Base-by-base conservation (phyloP, 1,140 invertebrate genomes). In the Ptiloglossa arizonensis region DNA sequence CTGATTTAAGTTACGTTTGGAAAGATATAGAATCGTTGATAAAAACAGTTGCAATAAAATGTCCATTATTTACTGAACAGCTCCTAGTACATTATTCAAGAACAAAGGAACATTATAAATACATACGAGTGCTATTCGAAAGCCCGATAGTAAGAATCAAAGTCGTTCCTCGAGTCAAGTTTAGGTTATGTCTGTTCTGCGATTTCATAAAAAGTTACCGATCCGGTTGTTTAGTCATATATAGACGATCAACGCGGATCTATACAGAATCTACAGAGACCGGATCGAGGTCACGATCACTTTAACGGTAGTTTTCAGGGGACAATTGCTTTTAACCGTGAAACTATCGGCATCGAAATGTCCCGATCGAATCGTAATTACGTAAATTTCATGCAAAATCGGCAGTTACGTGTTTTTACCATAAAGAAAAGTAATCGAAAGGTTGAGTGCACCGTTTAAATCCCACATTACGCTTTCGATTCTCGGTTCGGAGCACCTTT, bases 221-320 rank as follows among this genome's bases (percentile, higher is more conserved):
- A 71, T 76, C 70, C 70, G 57, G 72, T 75, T 71, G 59, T 72
- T 72, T 52, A 41, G 29, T 50, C 29, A 54, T 24, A 44, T 80
- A 68, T 57, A 69, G 35, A 52, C 54, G 35, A 73, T 68, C 72
- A 48, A 80, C 56, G 19, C 59, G 76, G 70, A 84, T 83, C 76
- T 52, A 71, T 67, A 84, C 77, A 84, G 81, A 84, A 75, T 83
- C 81, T 67, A 63, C 48, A 11, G 66, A 71, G 71, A 11, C 66
- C 41, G 72, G 52, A 84, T 84, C 62, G 82, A 84, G 82, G 82
- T 83, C 82, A 84, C 77, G 82, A 84, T 84, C 70, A 56, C 62
- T 83, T 83, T 83, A 84, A 84, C 82, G 82, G 82, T 84, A 84
- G 71, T 84, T 83, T 71, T 79, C 74, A 44, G 44, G 46, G 59